Conservation (phyloP, 2,113 vertebrate genomes). For the Centrocercus urophasianus region DNA sequence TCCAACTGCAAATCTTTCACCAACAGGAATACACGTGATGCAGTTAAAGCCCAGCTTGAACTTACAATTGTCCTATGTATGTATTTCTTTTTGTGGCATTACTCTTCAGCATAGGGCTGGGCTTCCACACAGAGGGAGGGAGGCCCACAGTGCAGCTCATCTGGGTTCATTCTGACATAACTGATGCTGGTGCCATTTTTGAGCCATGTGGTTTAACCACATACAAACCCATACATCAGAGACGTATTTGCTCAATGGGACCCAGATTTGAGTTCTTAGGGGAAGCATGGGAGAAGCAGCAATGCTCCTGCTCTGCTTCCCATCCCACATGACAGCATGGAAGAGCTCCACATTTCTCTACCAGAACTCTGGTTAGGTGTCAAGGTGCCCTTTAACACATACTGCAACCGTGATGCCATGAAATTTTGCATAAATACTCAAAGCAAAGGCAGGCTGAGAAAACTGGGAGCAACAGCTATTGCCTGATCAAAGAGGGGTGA, state of each 20-base stretch:
- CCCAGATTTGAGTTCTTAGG: background rate
- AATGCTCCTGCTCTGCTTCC: background rate
- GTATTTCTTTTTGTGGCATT: background rate
- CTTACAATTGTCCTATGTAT: background rate
- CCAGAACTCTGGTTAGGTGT: background rate
- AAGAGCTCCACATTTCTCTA: background rate
- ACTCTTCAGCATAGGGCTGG: background rate
- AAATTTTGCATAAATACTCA: background rate
- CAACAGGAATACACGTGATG: background rate
- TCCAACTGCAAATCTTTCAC: background rate
- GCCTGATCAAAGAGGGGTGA: background rate
- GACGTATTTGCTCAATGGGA: background rate
- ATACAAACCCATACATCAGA: background rate
- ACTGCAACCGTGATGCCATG: rapidly evolving
- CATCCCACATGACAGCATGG: background rate
- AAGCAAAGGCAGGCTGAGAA: background rate
- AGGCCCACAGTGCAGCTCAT: background rate
- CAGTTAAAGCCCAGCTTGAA: background rate
- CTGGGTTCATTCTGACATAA: background rate
- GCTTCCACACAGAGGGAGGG: rapidly evolving
- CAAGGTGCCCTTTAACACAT: background rate
- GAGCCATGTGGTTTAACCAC: no score
- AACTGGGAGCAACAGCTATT: background rate
- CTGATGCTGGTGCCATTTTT: background rate
- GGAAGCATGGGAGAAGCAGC: background rate